Base-by-base conservation (phyloP, 2,888 invertebrate genomes). In the Diaprepes abbreviatus region DNA sequence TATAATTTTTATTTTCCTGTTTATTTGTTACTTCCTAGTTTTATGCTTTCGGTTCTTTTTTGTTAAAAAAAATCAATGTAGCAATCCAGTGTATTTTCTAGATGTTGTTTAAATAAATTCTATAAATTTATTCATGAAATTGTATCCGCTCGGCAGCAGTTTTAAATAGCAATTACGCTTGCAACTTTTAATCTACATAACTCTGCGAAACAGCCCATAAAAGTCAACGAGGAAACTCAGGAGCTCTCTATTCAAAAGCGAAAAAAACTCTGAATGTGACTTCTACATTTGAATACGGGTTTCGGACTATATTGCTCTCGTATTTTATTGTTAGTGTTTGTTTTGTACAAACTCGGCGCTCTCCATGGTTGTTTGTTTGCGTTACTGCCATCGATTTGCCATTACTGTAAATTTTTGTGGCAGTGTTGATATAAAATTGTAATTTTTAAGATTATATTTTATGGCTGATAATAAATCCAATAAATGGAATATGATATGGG, bases 161-260 rank as follows among this genome's bases (percentile, higher is more conserved):
- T 81, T 81, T 79, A 81, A 81, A 81, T 79, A 80, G 79, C 80
- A 80, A 80, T 81, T 81, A 81, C 79, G 79, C 79, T 79, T 79
- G 81, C 81, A 81, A 81, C 81, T 81, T 81, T 80, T 81, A 81
- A 81, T 81, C 81, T 81, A 78, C 80, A 80, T 80, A 81, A 81
- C 80, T 81, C 80, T 79, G 70, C 67, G 73, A 66, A 78, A 81
- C 74, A 76, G 77, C 75, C 74, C 76, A 79, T 81, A 80, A 80
- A 79, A 80, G 81, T 81, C 81, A 78, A 79, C 81, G 80, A 77
- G 79, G 74, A 80, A 81, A 80, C 79, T 80, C 80, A 79, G 80
- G 79, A 79, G 77, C 79, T 80, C 79, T 79, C 78, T 77, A 79
- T 80, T 79, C 78, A 73, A 77, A 77, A 77, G 75, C 74, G 76